Evolutionary conservation across 2,797 vertebrate species (phyloP).

Genomic region (Myotis findleyi): DNA sequence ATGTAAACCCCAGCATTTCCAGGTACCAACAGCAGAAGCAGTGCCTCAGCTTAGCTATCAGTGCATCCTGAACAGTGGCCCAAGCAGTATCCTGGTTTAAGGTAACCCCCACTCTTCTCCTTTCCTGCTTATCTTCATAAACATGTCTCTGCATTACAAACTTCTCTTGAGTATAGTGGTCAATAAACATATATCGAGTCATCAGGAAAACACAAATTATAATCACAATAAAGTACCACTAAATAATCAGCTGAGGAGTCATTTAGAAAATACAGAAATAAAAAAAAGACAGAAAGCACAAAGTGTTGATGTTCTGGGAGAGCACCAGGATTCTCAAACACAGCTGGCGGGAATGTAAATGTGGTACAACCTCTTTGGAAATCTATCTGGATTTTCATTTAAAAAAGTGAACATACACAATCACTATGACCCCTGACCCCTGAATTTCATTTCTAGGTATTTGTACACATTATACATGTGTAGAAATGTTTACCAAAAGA

Average conservation of each 20-base stretch:
- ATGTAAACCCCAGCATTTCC: background rate
- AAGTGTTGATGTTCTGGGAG: background rate
- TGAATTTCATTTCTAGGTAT: background rate
- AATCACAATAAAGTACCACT: background rate
- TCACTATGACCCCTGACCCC: background rate
- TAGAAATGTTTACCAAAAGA: background rate
- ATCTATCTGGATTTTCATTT: background rate
- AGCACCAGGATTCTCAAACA: background rate
- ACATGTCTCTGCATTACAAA: background rate
- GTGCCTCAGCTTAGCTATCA: background rate
- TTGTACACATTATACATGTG: background rate
- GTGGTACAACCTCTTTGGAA: background rate
- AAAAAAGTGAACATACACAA: background rate
- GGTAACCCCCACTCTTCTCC: background rate
- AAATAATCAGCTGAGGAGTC: background rate
- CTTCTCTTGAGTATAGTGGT: background rate
- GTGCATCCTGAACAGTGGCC: accelerated
- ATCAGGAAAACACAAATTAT: background rate
- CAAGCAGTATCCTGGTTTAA: accelerated
- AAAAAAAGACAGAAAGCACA: background rate
- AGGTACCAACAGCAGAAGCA: background rate
- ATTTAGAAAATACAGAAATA: background rate
- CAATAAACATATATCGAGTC: background rate
- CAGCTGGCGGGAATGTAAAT: background rate
- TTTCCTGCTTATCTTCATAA: background rate